Conservation (phyloP, 2,113 vertebrate species). For the Callospermophilus lateralis region DNA sequence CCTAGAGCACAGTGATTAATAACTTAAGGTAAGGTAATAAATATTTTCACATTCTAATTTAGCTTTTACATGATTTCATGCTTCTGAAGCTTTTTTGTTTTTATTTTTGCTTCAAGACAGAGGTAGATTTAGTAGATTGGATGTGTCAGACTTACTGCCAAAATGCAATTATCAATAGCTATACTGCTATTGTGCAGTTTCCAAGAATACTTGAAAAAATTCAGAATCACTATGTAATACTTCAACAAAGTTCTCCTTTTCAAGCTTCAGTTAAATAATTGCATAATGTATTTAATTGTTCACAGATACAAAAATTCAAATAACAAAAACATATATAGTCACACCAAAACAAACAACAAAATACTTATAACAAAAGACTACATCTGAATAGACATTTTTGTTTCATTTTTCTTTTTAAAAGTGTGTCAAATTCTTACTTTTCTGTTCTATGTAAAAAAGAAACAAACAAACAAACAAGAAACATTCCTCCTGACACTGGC, state of each 20-base stretch:
- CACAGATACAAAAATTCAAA: constrained; percentile 83
- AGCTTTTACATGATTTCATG: constrained; percentile 85
- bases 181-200: constrained; percentile 84
- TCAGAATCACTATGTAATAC: constrained; percentile 82
- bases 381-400: constrained; percentile 79
- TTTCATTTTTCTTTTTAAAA: constrained; percentile 78
- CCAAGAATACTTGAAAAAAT: constrained; percentile 82
- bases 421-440: constrained; percentile 85
- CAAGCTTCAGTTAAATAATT: constrained; percentile 85
- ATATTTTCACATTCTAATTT: constrained; percentile 90
- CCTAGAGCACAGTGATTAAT: constrained; percentile 85
- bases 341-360: constrained; percentile 57
- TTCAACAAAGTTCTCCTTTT: constrained; percentile 77
- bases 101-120: constrained; percentile 86
- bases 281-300: constrained; percentile 83
- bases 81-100: constrained; percentile 81
- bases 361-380: constrained; percentile 69
- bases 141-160: constrained; percentile 84
- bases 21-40: constrained; percentile 87
- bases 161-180: constrained; percentile 84
- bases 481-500: constrained; percentile 74
- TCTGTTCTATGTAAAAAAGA: constrained; percentile 76
- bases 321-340: constrained; percentile 83
- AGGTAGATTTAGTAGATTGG: constrained; percentile 88
- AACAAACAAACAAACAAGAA: constrained; percentile 69